Evolutionary conservation across 2,797 vertebrate genomes (phyloP).

Genomic region (Ambastaia sidthimunki): DNA sequence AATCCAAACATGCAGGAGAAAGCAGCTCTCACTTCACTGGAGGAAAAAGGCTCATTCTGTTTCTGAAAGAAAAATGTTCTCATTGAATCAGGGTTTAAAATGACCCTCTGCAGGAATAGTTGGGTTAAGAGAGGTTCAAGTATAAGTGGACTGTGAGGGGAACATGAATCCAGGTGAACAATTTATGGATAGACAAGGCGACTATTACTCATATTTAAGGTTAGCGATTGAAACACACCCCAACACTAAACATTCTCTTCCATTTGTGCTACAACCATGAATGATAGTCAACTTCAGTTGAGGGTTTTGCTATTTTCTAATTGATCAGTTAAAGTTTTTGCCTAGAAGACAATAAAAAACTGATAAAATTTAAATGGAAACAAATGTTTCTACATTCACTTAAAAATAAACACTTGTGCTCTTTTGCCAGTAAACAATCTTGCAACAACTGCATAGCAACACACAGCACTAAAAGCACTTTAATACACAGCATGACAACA

Average conservation of each 20-base stretch:
- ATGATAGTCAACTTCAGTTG: neutral
- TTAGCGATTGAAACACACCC: neutral
- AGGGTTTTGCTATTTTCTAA: neutral
- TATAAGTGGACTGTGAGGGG: constrained; percentile 11
- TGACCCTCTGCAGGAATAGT: constrained; percentile 36
- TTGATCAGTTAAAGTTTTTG: too few relatives aligned
- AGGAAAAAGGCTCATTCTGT: constrained; percentile 54
- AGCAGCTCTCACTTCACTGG: constrained; percentile 42
- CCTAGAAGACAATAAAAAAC: too few relatives aligned
- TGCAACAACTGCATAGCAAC: neutral
- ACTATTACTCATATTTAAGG: neutral
- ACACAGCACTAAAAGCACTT: neutral
- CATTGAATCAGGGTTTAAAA: constrained; percentile 40
- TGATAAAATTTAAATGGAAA: too few relatives aligned
- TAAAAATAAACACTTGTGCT: too few relatives aligned
- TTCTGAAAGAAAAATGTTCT: constrained; percentile 53
- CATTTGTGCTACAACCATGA: neutral
- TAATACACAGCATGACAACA: too few relatives aligned
- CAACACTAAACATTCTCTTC: neutral
- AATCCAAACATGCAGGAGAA: constrained; percentile 61
- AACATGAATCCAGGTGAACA: constrained; percentile 7
- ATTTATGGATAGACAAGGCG: neutral
- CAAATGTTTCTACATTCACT: too few relatives aligned
- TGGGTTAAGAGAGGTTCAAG: constrained; percentile 24
- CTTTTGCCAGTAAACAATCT: neutral